Percentiles rank a stretch among this genome's conserved stretches.
Conservation (phyloP, 2,113 vertebrate genomes). For the Salvelinus sp. region DNA sequence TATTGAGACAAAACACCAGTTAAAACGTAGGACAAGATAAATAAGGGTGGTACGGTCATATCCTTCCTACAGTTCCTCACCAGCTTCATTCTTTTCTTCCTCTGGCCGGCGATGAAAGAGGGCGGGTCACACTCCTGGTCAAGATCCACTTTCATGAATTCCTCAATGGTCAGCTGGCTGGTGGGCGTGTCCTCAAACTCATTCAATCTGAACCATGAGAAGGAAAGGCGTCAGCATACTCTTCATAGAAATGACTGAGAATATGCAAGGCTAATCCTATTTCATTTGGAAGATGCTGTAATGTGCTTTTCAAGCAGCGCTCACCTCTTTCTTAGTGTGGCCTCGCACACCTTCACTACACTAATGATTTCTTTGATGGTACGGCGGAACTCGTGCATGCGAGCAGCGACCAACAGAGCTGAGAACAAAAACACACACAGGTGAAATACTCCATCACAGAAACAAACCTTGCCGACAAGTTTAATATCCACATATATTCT, state of each 20-base stretch:
- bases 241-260: not conserved
- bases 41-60: too few species aligned
- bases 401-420: constrained; percentile 93
- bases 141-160: constrained; percentile 94
- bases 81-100: constrained; percentile 82
- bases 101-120: constrained; percentile 85
- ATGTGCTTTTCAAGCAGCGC: constrained; percentile 21
- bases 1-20: not conserved
- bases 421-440: not conserved
- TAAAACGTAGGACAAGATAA: not conserved
- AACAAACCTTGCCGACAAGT: not conserved
- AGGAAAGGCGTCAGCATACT: not conserved
- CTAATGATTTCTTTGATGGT: constrained; percentile 91
- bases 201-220: constrained; percentile 74
- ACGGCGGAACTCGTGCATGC: constrained; percentile 92
- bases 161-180: constrained; percentile 92
- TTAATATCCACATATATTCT: too few species aligned
- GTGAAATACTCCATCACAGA: not conserved
- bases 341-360: constrained; percentile 95
- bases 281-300: not conserved
- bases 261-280: not conserved
- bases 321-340: constrained; percentile 90
- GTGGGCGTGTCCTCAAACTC: constrained; percentile 97
- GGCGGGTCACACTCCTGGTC: constrained; percentile 95
- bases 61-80: constrained; percentile 54